Evolutionary conservation across 2,113 vertebrate species (phyloP), one percentile per base, ranked within the genome.

Genomic region (Alligator sinensis): DNA sequence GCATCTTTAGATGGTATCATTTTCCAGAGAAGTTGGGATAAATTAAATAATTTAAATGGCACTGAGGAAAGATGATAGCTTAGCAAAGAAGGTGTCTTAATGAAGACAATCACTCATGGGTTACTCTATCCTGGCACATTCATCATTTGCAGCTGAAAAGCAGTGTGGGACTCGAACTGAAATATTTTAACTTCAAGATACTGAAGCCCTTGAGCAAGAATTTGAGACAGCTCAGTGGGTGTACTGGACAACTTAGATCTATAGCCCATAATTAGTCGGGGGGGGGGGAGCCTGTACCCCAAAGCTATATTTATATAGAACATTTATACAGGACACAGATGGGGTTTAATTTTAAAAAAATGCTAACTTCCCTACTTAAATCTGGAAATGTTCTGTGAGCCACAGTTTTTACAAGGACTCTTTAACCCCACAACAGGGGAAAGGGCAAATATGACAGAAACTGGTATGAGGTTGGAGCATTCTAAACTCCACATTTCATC

Each of bases 111-210:
- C 47, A 28, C 78, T 88, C 59, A 87, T 17, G 34, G 55, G 61
- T 86, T 78, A 63, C 22, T 80, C 59, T n/a, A 9, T 70, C 75
- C 30, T 87, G 86, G 28, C 10, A n/a, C 70, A 92, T 90, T 84
- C 55, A 89, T 82, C 24, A 15, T 86, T 90, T 92, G 81, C 61
- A 82, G 59, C 77, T 93, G 84, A 81, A 85, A 91, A 91, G 54
- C 59, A 47, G 17, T 76, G 11, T 25, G 59, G 34, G 62, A 64
- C 72, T 82, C 80, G 38, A 93, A 62, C 55, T n/a, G 59, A 83
- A 9, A 3, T 19, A 57, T 84, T 92, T 92, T 89, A 68, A 61
- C 34, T 88, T 75, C 55, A 63, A 17, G 34, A 63, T 59, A 70
- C 62, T 88, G 9, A 58, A 89, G 22, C 5, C 86, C 6, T 0